Evolutionary conservation across 2,113 vertebrate genomes (phyloP).

Genomic region (Passer montanus): DNA sequence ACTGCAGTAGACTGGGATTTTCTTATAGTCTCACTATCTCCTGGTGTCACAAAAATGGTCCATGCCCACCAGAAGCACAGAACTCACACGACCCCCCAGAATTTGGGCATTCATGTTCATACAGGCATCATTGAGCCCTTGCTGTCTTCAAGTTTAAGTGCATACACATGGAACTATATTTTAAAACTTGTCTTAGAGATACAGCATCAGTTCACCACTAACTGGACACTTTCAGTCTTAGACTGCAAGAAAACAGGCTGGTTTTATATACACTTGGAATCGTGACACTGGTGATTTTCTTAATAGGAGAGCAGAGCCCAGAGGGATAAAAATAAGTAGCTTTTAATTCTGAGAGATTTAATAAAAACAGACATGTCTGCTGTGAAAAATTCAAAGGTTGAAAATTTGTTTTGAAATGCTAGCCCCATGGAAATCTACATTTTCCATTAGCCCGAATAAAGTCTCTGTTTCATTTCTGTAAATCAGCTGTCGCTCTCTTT

Average conservation of each 20-base stretch:
- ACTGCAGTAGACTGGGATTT: neutral
- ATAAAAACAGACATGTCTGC: conserved; percentile 1
- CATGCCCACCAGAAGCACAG: neutral
- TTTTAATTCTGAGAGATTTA: conserved; percentile 4
- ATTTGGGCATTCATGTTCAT: neutral
- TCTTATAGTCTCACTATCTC: neutral
- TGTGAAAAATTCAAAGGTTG: neutral
- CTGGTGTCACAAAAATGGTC: neutral
- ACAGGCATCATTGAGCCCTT: neutral
- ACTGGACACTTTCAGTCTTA: neutral
- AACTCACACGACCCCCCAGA: neutral
- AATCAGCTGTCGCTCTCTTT: neutral
- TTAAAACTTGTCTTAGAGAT: neutral
- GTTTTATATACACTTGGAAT: neutral
- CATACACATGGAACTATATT: neutral
- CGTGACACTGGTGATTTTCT: neutral
- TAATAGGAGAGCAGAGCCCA: neutral
- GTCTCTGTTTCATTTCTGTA: neutral
- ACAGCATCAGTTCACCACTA: neutral
- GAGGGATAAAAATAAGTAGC: conserved; percentile 8
- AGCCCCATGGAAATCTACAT: neutral
- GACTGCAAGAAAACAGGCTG: neutral
- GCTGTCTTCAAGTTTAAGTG: neutral
- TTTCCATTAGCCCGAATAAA: neutral
- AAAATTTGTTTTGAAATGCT: conserved; percentile 12